Conservation (phyloP, 2,113 vertebrate genomes). For the Odobenus rosmarus region DNA sequence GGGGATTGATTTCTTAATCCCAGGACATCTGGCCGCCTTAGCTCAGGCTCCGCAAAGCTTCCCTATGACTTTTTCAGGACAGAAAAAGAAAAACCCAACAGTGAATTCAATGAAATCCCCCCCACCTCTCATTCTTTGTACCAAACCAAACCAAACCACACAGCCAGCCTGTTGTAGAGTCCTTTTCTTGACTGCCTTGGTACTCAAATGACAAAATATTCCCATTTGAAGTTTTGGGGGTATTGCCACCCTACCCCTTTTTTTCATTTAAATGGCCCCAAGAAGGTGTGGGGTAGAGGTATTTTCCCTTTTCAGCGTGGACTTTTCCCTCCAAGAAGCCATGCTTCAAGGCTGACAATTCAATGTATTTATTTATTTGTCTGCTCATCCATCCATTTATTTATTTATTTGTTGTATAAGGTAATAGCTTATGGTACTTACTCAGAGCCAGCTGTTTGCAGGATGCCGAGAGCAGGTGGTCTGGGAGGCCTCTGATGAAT, state of each 20-base stretch:
- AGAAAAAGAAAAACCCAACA: not conserved
- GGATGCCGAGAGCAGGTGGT: constrained; percentile 90
- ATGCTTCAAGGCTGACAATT: constrained; percentile 35
- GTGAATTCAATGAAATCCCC: constrained; percentile 20
- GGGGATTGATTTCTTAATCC: constrained; percentile 73
- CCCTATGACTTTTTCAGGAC: constrained; percentile 67
- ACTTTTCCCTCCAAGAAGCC: constrained; percentile 71
- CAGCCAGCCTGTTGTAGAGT: not conserved
- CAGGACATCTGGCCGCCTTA: constrained; percentile 82
- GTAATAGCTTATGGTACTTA: constrained; percentile 89
- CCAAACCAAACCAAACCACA: not conserved
- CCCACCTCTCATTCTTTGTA: not conserved
- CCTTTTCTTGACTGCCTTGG: not conserved
- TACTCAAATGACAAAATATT: constrained; percentile 60
- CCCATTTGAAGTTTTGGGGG: constrained; percentile 36
- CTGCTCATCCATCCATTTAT: constrained; percentile 80
- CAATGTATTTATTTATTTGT: constrained; percentile 68
- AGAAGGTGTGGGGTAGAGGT: constrained; percentile 35
- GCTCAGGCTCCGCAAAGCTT: constrained; percentile 71
- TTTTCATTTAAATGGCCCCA: not conserved
- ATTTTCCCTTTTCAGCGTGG: constrained; percentile 61
- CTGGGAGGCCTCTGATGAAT: constrained; percentile 90
- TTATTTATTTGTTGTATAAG: constrained; percentile 90
- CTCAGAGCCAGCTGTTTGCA: constrained; percentile 88
- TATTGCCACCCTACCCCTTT: not conserved